Conservation (phyloP, 2,888 invertebrate species). For the Acrobasis consociella region DNA sequence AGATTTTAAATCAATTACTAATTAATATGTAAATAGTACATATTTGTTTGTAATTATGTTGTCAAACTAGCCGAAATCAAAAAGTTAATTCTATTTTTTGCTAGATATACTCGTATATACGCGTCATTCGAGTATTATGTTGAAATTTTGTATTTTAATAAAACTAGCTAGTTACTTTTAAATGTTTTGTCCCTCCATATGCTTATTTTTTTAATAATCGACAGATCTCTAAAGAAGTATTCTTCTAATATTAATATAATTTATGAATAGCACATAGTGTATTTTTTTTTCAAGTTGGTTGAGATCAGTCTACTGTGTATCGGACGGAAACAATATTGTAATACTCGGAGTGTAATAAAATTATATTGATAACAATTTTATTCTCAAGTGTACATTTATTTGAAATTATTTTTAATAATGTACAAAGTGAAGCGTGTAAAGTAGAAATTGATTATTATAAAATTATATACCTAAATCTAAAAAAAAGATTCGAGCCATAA, state of each 20-base stretch:
- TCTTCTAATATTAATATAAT: conserved; percentile 19
- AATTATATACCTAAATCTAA: conserved; percentile 39
- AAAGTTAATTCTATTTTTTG: conserved; percentile 5
- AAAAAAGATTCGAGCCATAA: conserved; percentile 72
- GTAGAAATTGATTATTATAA: conserved; percentile 41
- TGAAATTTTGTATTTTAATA: conserved; percentile 1
- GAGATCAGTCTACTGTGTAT: not conserved
- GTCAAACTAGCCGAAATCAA: not conserved
- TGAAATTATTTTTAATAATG: conserved; percentile 37
- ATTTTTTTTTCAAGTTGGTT: conserved; percentile 7
- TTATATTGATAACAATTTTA: conserved; percentile 25
- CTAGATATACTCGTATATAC: conserved; percentile 20
- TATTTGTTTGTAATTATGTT: not conserved
- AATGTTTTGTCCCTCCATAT: conserved; percentile 14
- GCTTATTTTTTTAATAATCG: conserved; percentile 28
- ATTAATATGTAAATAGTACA: conserved; percentile 18
- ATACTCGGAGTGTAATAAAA: conserved; percentile 18
- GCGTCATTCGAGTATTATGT: conserved; percentile 16
- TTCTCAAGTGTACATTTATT: conserved; percentile 32
- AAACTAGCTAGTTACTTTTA: not conserved
- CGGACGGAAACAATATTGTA: conserved; percentile 16
- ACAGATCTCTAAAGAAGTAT: conserved; percentile 46
- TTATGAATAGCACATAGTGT: conserved; percentile 11
- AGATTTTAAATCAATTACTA: conserved; percentile 3
- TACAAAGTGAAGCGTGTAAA: conserved; percentile 46